phyloP scores from a whole-genome alignment of 2,888 invertebrate genomes.

The Synanthedon tipuliformis region DNA sequence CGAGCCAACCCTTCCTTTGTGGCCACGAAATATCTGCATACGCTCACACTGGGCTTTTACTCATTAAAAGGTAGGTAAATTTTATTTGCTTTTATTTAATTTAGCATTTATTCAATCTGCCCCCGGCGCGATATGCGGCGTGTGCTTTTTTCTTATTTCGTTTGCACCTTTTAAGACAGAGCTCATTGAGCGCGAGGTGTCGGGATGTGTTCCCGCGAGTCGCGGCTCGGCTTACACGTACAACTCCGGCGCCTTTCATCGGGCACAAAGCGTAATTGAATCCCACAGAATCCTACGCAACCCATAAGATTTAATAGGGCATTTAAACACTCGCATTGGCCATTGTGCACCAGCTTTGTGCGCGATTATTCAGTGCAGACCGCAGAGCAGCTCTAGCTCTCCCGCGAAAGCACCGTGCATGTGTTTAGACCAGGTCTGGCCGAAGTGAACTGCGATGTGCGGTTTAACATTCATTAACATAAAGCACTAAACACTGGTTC shows the following conservation, averaged over 20 bases:
- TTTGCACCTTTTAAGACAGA: constrained; percentile 67
- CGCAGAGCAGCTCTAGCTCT: constrained; percentile 50
- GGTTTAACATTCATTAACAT: constrained; percentile 31
- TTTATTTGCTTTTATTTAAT: constrained; percentile 71
- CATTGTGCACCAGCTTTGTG: constrained; percentile 64
- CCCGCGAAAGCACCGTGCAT: constrained; percentile 41
- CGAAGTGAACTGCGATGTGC: constrained; percentile 35
- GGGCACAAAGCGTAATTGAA: constrained; percentile 69
- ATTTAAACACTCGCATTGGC: constrained; percentile 70
- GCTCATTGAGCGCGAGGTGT: constrained; percentile 68
- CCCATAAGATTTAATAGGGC: constrained; percentile 69
- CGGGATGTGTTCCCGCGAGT: constrained; percentile 61
- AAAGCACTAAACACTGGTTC: constrained; percentile 10
- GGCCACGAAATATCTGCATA: constrained; percentile 47
- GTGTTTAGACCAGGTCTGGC: constrained; percentile 43
- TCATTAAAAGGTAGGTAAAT: constrained; percentile 45
- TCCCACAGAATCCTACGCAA: constrained; percentile 68
- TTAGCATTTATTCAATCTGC: constrained; percentile 70
- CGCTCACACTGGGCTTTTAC: constrained; percentile 32
- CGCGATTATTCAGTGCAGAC: constrained; percentile 63
- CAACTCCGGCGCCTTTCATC: constrained; percentile 64
- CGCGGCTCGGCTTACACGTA: constrained; percentile 62
- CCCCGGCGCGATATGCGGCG: constrained; percentile 51
- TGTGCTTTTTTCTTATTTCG: constrained; percentile 48
- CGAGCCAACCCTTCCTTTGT: constrained; percentile 32